Evolutionary conservation across 2,113 vertebrate genomes (phyloP), one percentile per base, ranked within the genome.

Genomic region (Melanerpes aurifrons): DNA sequence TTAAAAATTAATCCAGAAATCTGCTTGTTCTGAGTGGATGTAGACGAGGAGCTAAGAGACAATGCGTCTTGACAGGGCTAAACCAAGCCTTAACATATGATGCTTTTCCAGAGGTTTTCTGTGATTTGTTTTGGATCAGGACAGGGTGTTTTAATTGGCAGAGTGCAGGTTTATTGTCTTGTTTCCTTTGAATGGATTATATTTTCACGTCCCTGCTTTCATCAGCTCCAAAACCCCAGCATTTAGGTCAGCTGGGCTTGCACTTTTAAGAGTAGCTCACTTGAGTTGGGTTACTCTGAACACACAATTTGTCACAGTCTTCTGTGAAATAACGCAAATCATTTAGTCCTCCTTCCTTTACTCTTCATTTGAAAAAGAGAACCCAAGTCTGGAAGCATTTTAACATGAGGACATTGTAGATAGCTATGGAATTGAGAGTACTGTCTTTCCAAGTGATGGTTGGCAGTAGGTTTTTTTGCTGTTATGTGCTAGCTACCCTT

Each of bases 161-260:
- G 35, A 10, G 28, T 78, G 13, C 18, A 81, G 78, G 90, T 92
- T 81, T 76, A 96, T 94, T 74, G 32, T 87, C 85, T 78, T 82
- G 21, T 50, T 85, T 85, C 68, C 29, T 64, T 91, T 91, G 62
- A 92, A 89, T 81, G 5, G 35, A 50, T 62, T 35, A 67, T 72
- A 81, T 96, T 89, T 93, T 91, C 87, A 58, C 59, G 26, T 66
- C 15, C 24, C 24, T 86, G 76, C 35, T 87, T 89, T 80, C 61
- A 71, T 87, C 73, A 74, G 50, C 82, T 95, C 82, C 87, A 91
- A 95, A 94, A 1, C 18, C 54, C 10, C 37, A 56, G 29, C 62
- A 78, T 92, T 91, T 86, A 83, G 37, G 86, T 90, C 79, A 94
- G n/a, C 32, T 86, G 93, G 85, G 58, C 79, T 91, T 81, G 73